phyloP scores from a whole-genome alignment of 2,888 invertebrate species.

The Beris chalybata region DNA sequence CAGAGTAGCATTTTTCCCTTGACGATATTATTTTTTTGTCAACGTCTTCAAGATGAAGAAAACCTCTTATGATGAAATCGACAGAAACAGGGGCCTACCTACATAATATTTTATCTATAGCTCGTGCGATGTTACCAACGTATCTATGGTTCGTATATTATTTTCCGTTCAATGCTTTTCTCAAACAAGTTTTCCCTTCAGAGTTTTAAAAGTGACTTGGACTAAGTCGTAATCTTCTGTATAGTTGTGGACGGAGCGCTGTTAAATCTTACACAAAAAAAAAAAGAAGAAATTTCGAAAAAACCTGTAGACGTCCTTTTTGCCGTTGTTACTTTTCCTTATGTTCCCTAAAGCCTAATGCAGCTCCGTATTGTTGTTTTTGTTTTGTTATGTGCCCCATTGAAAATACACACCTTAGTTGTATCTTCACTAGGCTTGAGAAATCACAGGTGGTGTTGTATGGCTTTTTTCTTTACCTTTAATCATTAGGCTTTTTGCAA shows the following conservation, averaged over 20 bases:
- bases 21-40: no score
- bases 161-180: conserved; percentile 24
- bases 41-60: no score
- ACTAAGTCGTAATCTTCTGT: conserved; percentile 29
- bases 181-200: conserved; percentile 8
- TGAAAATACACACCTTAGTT: conserved; percentile 17
- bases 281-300: neutral
- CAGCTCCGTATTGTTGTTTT: conserved; percentile 13
- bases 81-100: neutral
- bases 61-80: no score
- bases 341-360: conserved; percentile 26
- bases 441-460: conserved; percentile 28
- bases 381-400: conserved; percentile 15
- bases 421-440: conserved; percentile 25
- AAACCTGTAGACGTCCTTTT: conserved; percentile 19
- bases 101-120: neutral
- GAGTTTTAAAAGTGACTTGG: conserved; percentile 25
- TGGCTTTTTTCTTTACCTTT: conserved; percentile 15
- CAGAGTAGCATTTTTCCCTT: no score
- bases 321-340: conserved; percentile 26
- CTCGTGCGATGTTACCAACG: neutral
- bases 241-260: neutral
- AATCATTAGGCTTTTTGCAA: conserved; percentile 27
- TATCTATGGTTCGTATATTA: conserved; percentile 15
- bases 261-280: neutral